Evolutionary conservation across 2,797 vertebrate genomes (phyloP).

Genomic region (Erpetoichthys calabaricus): DNA sequence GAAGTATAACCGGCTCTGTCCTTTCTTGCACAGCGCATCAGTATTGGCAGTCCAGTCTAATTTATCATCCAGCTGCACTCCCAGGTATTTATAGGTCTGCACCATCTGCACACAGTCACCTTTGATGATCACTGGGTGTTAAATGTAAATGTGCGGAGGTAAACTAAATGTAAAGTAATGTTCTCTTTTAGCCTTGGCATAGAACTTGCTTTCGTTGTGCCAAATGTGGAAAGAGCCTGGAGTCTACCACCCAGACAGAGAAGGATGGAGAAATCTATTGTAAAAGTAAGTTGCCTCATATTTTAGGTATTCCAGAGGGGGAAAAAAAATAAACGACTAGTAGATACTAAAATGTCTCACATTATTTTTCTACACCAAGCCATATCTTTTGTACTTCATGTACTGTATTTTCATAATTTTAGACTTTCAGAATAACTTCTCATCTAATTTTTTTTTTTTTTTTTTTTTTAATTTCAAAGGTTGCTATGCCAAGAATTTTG

Average conservation of each 20-base stretch:
- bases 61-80: too few relatives aligned
- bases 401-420: background rate
- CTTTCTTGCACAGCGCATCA: too few relatives aligned
- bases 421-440: constrained; percentile 1
- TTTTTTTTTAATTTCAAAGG: constrained; percentile 39
- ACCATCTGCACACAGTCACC: too few relatives aligned
- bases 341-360: background rate
- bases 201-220: constrained; percentile 92
- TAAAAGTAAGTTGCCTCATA: constrained; percentile 61
- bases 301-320: background rate
- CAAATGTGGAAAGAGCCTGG: constrained; percentile 86
- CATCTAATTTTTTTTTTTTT: constrained; percentile 2
- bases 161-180: too few relatives aligned
- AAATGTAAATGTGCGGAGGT: too few relatives aligned
- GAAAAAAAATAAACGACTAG: background rate
- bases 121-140: too few relatives aligned
- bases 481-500: constrained; percentile 93
- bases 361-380: background rate
- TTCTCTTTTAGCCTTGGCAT: constrained; percentile 66
- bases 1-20: too few relatives aligned
- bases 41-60: too few relatives aligned
- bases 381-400: background rate
- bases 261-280: constrained; percentile 95
- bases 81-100: too few relatives aligned
- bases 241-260: constrained; percentile 86